Base-by-base conservation (phyloP, 1,140 invertebrate species). In the Stegodyphus mimosarum region DNA sequence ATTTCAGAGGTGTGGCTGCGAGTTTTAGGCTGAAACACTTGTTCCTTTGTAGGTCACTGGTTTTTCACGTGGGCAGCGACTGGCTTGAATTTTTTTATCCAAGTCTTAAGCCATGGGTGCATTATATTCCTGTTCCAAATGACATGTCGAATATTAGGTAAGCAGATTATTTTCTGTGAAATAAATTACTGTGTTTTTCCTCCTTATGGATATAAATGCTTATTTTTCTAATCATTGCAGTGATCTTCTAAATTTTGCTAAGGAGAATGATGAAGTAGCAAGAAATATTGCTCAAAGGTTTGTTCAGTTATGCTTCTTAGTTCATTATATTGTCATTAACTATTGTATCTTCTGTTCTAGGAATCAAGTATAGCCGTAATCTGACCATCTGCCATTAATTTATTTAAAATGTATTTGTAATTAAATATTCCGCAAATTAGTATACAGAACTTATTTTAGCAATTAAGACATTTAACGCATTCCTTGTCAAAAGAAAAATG, bases 51-150 rank as follows among this genome's bases (percentile, higher is more conserved):
- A 93, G 94, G 88, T 98, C 97, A 0, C 90, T 99, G n/a, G 96
- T 99, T 0, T 97, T 98, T 89, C 97, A 99, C 91, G 96, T 98
- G 17, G 97, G 97, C 0, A 92, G 96, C 88, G 96, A 98, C 87
- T 99, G 97, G 97, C 91, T 94, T 49, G 98, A 99, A 92, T 99
- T 99, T 91, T 99, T 98, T 90, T 99, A 99, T 89, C 92, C 94
- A 48, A 93, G 93, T 53, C 91, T 99, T 88, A 96, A 96, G 90
- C 97, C 97, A 5, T 99, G 98, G 98, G 93, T 98, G 70, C 98
- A 99, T 92, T 99, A 98, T 89, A 93, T 99, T 88, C 98, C 97
- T 7, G 93, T 99, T 1, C 88, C 84, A 72, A 92, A 92, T 74
- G 92, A 94, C 88, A 91, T 94, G 90, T 89, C 93, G 79, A 92